Base-by-base conservation (phyloP, 2,113 vertebrate species). In the Ardeotis arabs region DNA sequence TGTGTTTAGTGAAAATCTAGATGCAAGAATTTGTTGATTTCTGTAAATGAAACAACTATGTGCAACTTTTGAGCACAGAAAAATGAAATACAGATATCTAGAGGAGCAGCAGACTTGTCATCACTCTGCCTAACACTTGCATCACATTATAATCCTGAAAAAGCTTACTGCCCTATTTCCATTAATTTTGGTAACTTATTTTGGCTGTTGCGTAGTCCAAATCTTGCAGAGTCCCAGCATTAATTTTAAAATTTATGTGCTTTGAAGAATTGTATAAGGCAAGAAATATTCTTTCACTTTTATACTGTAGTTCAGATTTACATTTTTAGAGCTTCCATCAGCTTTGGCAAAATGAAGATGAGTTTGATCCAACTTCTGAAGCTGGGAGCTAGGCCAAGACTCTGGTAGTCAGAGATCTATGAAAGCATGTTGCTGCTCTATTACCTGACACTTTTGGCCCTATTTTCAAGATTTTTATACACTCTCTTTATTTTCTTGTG, bases 401-500 rank as follows among this genome's bases (percentile, higher is more conserved):
- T 95, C 77, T 96, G 80, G 96, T 95, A 97, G 96, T 97, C 91
- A 87, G 95, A 96, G 76, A 96, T 97, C 97, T 97, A 95, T 16
- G 66, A 96, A 95, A 97, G 76, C 80, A 17, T 96, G 90, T 95
- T 97, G 83, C 88, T 97, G 58, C 89, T 98, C 74, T 97, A 97
- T 96, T 97, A 97, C 96, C 96, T 97, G 97, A 97, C 93, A 95
- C 80, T 96, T 98, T 95, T 98, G 97, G 97, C 96, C 76, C 63
- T 84, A 69, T 96, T 96, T 94, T 89, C 73, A 83, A 94, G 44
- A 80, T 56, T 96, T 97, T 97, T 97, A 68, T 94, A 60, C 53
- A 67, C 11, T 86, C 29, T 84, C 92, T 89, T 89, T 95, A 87
- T 96, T 97, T 97, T 96, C 68, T 96, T 96, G 73, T 91, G 27